Conservation (phyloP, 2,888 invertebrate genomes). For the Pollenia amentaria region DNA sequence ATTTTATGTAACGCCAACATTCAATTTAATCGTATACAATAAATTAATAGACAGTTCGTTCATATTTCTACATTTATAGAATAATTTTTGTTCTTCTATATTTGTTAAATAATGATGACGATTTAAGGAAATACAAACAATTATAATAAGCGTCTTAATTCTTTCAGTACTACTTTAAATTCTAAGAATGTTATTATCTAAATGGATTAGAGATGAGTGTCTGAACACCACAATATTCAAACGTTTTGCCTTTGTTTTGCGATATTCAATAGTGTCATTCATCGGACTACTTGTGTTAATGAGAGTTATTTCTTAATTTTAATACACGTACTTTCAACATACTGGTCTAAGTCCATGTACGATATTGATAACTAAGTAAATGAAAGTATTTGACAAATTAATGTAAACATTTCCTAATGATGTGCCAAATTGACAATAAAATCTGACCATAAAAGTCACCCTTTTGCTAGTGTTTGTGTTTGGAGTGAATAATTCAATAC, state of each 20-base stretch:
- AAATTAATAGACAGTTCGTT: no score
- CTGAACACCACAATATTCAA: no score
- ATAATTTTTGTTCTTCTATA: not conserved
- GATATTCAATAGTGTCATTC: no score
- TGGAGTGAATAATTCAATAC: slow-evolving; percentile 33
- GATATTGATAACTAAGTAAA: not conserved
- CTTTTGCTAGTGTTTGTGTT: not conserved
- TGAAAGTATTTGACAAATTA: not conserved
- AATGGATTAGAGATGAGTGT: no score
- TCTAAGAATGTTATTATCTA: not conserved
- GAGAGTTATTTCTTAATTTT: no score
- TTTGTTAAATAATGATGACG: not conserved
- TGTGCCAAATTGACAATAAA: slow-evolving; percentile 18
- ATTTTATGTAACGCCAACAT: slow-evolving; percentile 46
- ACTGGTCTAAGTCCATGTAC: no score
- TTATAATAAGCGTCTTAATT: slow-evolving; percentile 38
- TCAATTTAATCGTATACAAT: slow-evolving; percentile 46
- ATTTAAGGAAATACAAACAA: slow-evolving; percentile 49
- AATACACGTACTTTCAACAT: no score
- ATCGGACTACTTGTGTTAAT: no score
- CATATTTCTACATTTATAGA: no score
- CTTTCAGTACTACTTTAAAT: not conserved
- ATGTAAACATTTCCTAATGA: not conserved
- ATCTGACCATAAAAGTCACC: not conserved
- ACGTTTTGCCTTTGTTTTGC: no score